Base-by-base conservation (phyloP, 2,888 invertebrate genomes). In the Lepidochitona cinerea region DNA sequence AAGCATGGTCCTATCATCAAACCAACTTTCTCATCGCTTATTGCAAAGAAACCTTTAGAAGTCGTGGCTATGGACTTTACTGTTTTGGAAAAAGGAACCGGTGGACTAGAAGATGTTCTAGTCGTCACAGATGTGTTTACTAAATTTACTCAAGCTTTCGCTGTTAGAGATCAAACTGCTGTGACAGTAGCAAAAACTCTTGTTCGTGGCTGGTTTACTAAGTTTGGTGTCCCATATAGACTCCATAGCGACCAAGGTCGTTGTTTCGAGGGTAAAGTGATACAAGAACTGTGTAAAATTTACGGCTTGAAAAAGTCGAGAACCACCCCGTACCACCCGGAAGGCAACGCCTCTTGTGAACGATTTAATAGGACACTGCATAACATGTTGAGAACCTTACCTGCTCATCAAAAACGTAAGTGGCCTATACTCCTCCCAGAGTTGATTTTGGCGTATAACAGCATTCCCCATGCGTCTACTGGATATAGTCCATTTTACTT, bases 11-110 rank as follows among this genome's bases (percentile, higher is more conserved):
- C 67, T 1, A 70, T 64, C 12, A 53, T 71, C 32, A 64, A 68
- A 18, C 37, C 73, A 41, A 41, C 77, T 4, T 53, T 76, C 53
- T 72, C 68, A 14, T 67, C 68, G 18, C n/a, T 81, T 1, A 23
- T 74, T 26, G 76, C 82, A 12, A 69, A 37, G 1, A 70, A 54
- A 33, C 82, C 82, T 0, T 35, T 81, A 4, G 78, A 81, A 37
- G 68, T 79, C 18, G 64, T 83, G 6, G 75, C 77, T 5, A 75
- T 82, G 23, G 82, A 82, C 70, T 83, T 82, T 54, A 76, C 78
- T 0, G 26, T 74, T 4, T 65, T 83, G 37, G 78, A 83, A 36
- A 64, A 32, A 66, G 72, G 74, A 23, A 54, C 41, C 18, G 68
- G 74, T 73, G 79, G 79, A 12, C 18, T 49, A 3, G 80, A 82